Evolutionary conservation across 1,140 invertebrate species (phyloP).

Genomic region (Musca domestica): DNA sequence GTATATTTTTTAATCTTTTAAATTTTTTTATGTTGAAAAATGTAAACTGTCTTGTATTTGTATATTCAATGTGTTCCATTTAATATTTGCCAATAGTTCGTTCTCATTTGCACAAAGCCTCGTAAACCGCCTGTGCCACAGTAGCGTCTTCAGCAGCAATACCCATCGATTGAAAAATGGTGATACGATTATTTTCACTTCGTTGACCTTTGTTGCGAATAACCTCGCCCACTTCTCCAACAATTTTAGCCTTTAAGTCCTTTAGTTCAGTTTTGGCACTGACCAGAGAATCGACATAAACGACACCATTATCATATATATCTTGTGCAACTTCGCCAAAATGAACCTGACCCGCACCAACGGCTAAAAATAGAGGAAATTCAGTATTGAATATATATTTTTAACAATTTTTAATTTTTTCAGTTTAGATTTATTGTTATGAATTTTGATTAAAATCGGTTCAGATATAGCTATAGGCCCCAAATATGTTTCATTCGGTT

Average conservation of each 20-base stretch:
- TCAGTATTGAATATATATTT: no score
- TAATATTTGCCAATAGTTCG: no score
- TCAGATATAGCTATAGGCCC: no score
- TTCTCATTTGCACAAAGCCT: conserved; percentile 19
- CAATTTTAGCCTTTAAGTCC: conserved; percentile 40
- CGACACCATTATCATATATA: conserved; percentile 43
- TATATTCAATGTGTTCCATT: no score
- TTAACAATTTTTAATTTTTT: no score
- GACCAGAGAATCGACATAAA: conserved; percentile 53
- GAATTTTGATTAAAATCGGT: no score
- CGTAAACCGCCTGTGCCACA: conserved; percentile 39
- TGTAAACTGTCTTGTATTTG: no score
- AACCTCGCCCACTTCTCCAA: conserved; percentile 51
- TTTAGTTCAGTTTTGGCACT: conserved; percentile 51
- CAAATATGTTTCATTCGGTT: no score
- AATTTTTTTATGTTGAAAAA: no score
- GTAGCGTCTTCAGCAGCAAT: conserved; percentile 46
- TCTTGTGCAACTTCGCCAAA: conserved; percentile 51
- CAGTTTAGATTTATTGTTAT: no score
- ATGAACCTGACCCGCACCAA: conserved; percentile 52
- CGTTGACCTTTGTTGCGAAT: conserved; percentile 35
- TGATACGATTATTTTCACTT: conserved; percentile 12
- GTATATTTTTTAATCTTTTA: no score
- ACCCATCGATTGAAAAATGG: conserved; percentile 46
- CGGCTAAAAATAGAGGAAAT: conserved; percentile 42